Evolutionary conservation across 2,888 invertebrate species (phyloP).

Genomic region (Taphrorychus bicolor): DNA sequence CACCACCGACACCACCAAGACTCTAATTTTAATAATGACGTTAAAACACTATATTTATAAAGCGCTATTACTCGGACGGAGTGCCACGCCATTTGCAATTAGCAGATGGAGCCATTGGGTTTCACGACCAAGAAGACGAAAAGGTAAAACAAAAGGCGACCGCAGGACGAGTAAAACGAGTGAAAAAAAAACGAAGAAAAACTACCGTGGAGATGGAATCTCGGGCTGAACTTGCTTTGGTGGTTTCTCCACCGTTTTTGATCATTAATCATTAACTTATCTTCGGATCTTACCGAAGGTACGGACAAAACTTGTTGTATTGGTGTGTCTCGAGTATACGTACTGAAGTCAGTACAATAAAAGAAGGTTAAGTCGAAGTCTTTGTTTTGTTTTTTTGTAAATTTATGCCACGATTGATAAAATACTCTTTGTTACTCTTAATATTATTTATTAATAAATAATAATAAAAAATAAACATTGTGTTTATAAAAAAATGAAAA

Average conservation of each 20-base stretch:
- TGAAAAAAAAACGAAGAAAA: conserved; percentile 17
- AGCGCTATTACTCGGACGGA: conserved; percentile 24
- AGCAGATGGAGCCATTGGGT: conserved; percentile 35
- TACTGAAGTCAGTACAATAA: too few species aligned
- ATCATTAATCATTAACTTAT: conserved; percentile 36
- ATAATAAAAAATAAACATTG: too few species aligned
- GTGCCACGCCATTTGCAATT: conserved; percentile 39
- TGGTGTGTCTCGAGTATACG: background rate
- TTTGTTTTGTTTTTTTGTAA: too few species aligned
- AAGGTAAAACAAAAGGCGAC: conserved; percentile 17
- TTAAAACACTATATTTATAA: conserved; percentile 28
- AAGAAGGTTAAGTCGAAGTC: too few species aligned
- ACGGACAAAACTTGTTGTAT: conserved; percentile 6
- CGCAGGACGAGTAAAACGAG: conserved; percentile 7
- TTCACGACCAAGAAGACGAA: conserved; percentile 9
- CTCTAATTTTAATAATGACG: conserved; percentile 36
- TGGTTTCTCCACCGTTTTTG: conserved; percentile 25
- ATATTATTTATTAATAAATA: too few species aligned
- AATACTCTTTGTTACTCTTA: too few species aligned
- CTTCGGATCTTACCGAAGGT: conserved; percentile 1
- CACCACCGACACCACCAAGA: conserved; percentile 7
- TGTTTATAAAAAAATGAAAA: too few species aligned
- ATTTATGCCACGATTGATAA: too few species aligned
- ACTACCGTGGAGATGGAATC: conserved; percentile 29
- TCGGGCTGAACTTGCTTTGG: conserved; percentile 15